A percentile compares a stretch with the other conserved stretches of the same genome.
Evolutionary conservation across 2,888 invertebrate species (phyloP).

Genomic region (Bombylius major): DNA sequence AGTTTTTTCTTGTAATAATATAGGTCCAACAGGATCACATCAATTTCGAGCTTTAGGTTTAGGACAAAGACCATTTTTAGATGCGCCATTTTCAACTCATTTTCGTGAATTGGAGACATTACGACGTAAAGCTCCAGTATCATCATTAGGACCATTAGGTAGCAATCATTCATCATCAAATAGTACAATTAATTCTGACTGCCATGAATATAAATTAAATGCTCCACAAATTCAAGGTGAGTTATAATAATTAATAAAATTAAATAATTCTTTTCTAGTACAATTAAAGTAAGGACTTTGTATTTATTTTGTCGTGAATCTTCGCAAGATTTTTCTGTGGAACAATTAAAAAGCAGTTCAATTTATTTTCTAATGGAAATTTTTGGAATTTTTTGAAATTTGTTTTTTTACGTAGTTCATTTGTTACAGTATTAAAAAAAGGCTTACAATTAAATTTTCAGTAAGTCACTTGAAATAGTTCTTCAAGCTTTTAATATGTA

Average conservation of each 20-base stretch:
- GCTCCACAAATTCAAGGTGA: constrained; percentile 40
- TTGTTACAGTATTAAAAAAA: no score
- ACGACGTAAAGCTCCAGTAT: constrained; percentile 46
- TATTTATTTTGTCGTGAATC: no score
- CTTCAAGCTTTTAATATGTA: no score
- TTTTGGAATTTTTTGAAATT: no score
- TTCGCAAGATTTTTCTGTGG: no score
- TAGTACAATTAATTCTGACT: constrained; percentile 38
- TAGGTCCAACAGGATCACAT: constrained; percentile 48
- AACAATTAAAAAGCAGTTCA: no score
- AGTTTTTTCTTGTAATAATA: constrained; percentile 9
- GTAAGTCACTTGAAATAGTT: no score
- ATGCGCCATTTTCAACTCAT: constrained; percentile 49
- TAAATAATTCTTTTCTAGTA: constrained; percentile 34
- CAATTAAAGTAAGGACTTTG: no score
- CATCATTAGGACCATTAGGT: constrained; percentile 25
- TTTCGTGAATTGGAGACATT: constrained; percentile 56
- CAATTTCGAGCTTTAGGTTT: constrained; percentile 62
- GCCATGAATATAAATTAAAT: constrained; percentile 51
- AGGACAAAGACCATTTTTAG: constrained; percentile 57
- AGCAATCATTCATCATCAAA: constrained; percentile 34
- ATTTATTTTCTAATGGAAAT: no score
- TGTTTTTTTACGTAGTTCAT: no score
- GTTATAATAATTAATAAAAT: constrained; percentile 27
- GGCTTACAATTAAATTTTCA: no score